Evolutionary conservation across 2,888 invertebrate genomes (phyloP), one percentile per base, ranked within the genome.

Genomic region (Melipona beecheii): DNA sequence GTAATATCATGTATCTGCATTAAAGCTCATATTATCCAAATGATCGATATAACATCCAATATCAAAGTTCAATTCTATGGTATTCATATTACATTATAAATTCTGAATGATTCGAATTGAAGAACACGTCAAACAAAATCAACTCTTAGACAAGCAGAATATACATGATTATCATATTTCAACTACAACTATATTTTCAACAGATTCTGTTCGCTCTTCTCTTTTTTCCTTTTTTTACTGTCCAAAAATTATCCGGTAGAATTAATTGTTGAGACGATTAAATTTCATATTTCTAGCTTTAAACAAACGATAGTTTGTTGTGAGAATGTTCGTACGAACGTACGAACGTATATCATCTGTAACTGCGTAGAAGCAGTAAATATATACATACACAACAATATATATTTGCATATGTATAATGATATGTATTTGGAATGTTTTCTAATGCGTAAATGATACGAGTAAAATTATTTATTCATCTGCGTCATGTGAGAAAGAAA

Each of bases 201-300:
- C 43, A 43, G 43, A 9, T 43, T 43, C 9, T 43, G 43, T 43
- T 9, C 6, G 6, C 36, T 36, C 9, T 36, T 36, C 36, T 43
- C 43, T 43, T 1, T 43, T 11, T 9, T 11, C 9, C 1, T 43
- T 43, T 43, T 21, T 43, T 43, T 21, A 5, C 4, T n/a, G n/a
- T n/a, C 15, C n/a, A n/a, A 56, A 56, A 56, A 56, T 56, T 56
- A 56, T 13, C n/a, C 4, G n/a, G n/a, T n/a, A 56, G n/a, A n/a
- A 56, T 43, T 56, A 15, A 56, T 56, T 56, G 15, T 15, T 2
- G n/a, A 56, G 15, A 56, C 62, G 4, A 2, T 64, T 27, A 68
- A 69, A 79, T 56, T 76, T 76, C 36, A 43, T 43, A 19, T 43
- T 19, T 36, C 2, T 76, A 56, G 56, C 24, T 64, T 75, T 79